Conservation (phyloP, 2,888 invertebrate species). For the Drosophila suboccidentalis region DNA sequence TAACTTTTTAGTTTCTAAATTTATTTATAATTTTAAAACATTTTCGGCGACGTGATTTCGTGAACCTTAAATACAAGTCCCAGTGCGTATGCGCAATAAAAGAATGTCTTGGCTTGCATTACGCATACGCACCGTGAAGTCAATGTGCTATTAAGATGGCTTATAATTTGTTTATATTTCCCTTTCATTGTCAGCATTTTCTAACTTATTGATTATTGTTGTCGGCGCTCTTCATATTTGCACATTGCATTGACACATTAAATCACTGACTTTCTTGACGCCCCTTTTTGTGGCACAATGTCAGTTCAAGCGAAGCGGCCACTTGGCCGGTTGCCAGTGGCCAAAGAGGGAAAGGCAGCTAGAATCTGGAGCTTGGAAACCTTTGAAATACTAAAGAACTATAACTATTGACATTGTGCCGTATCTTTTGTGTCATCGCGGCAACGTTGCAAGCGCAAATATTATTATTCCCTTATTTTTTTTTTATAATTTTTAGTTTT, state of each 20-base stretch:
- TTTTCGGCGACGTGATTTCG: not conserved
- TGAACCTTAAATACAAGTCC: not conserved
- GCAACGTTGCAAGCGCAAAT: conserved; percentile 18
- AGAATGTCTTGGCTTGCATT: not conserved
- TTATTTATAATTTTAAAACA: not conserved
- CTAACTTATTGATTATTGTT: conserved; percentile 49
- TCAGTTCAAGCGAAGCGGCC: conserved; percentile 36
- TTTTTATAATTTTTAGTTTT: conserved; percentile 26
- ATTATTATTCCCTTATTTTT: conserved; percentile 27
- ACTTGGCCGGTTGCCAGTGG: too few relatives aligned
- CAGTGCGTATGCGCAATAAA: conserved; percentile 40
- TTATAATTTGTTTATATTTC: conserved; percentile 3
- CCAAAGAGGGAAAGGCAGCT: not conserved
- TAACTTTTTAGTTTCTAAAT: not conserved
- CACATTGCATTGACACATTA: conserved; percentile 69
- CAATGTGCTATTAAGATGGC: conserved; percentile 27
- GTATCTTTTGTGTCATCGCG: conserved; percentile 30
- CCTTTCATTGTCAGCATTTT: not conserved
- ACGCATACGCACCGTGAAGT: conserved; percentile 49
- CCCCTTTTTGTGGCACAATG: conserved; percentile 56
- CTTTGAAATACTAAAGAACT: conserved; percentile 66
- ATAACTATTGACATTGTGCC: conserved; percentile 80
- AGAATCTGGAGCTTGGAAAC: conserved; percentile 61
- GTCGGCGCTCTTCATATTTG: conserved; percentile 40
- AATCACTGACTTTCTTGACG: conserved; percentile 53